Percentiles rank a stretch among this genome's conserved stretches.
phyloP scores from a whole-genome alignment of 1,140 invertebrate species.

The Cephus cinctus region DNA sequence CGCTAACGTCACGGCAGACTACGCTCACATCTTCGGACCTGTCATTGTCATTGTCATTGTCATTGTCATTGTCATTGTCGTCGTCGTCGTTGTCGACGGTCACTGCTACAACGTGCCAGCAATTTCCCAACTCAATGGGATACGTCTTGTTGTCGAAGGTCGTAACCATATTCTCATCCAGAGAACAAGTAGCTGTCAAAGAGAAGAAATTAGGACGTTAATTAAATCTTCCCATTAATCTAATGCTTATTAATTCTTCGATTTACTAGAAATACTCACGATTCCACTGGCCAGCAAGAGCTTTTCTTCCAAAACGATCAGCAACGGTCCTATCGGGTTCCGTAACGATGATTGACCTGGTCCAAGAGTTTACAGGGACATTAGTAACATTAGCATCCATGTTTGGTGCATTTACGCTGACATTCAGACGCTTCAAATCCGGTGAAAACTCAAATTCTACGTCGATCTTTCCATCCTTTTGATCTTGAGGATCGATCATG shows the following conservation, averaged over 20 bases:
- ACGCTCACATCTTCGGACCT: constrained; percentile 25
- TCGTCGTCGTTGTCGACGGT: neutral
- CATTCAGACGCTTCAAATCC: constrained; percentile 22
- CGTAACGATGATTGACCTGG: constrained; percentile 13
- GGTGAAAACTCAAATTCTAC: constrained; percentile 19
- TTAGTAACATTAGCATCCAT: constrained; percentile 23
- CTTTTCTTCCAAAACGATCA: constrained; percentile 9
- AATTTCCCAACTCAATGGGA: constrained; percentile 55
- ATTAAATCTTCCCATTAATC: neutral
- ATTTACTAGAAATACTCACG: constrained; percentile 18
- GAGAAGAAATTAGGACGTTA: neutral
- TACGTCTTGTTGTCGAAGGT: constrained; percentile 66
- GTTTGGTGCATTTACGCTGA: constrained; percentile 22
- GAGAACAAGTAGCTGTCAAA: constrained; percentile 58
- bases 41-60: neutral
- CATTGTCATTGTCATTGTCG: neutral
- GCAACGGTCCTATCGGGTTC: constrained; percentile 17
- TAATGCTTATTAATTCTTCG: neutral
- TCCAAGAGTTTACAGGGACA: constrained; percentile 15
- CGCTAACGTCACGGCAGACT: constrained; percentile 39
- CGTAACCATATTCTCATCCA: constrained; percentile 57
- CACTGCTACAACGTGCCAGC: constrained; percentile 59
- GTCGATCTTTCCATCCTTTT: constrained; percentile 19
- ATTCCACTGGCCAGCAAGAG: constrained; percentile 14
- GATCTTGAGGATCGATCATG: constrained; percentile 20